These are phyloP conservation scores for Pycnomerus fuliginosus DNA, from an alignment of 2,888 invertebrate species.

Conservation along the genomic window DNA sequence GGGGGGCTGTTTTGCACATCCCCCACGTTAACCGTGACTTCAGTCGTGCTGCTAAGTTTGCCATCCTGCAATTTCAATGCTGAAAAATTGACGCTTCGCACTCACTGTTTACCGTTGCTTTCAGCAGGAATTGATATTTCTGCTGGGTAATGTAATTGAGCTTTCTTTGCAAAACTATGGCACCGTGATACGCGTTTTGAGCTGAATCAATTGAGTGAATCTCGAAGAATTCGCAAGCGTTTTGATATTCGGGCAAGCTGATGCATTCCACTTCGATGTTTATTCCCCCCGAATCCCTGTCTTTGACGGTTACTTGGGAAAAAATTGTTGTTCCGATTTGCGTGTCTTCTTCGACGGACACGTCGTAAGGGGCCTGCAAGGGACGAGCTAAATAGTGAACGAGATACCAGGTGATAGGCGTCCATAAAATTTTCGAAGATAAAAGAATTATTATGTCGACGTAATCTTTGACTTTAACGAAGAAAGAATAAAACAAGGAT, in stretches of 20 bases:
- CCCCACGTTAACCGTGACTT: conserved; percentile 74
- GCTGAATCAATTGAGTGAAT: conserved; percentile 63
- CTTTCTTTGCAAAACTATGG: conserved; percentile 66
- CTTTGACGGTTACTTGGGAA: conserved; percentile 70
- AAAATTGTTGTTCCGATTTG: conserved; percentile 71
- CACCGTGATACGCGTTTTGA: conserved; percentile 71
- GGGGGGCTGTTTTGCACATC: conserved; percentile 89
- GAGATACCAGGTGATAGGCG: not conserved
- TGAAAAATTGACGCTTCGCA: not conserved
- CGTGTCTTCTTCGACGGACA: conserved; percentile 76
- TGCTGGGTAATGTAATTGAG: conserved; percentile 77
- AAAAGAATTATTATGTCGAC: too few species aligned
- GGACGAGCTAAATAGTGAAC: not conserved
- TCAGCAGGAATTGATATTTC: conserved; percentile 74
- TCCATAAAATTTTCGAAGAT: too few species aligned
- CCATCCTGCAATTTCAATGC: conserved; percentile 65
- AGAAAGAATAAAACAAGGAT: too few species aligned
- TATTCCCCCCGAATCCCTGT: conserved; percentile 79
- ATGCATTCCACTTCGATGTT: conserved; percentile 73
- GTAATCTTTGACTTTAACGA: too few species aligned
- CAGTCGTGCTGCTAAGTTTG: conserved; percentile 68
- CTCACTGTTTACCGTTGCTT: conserved; percentile 67
- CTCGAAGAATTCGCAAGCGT: conserved; percentile 71
- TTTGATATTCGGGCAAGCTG: conserved; percentile 62
- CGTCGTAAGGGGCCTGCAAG: conserved; percentile 74